Conservation (phyloP, 1,140 invertebrate genomes). For the Archivesica marissinica region DNA sequence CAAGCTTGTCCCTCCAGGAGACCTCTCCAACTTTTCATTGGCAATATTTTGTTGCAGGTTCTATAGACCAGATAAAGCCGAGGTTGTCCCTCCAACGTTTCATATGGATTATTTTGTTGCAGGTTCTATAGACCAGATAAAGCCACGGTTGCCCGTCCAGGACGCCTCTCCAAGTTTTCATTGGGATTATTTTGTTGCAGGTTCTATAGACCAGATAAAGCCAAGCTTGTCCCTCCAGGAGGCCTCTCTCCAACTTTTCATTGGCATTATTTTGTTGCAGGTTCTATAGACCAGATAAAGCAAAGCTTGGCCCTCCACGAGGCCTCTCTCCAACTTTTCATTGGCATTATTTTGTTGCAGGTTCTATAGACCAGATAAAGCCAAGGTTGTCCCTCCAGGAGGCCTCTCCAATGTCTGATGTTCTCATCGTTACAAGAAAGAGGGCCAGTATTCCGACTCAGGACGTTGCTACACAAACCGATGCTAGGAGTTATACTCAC, state of each 20-base stretch:
- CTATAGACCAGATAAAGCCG: too few species aligned
- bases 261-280: too few species aligned
- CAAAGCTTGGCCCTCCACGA: neutral
- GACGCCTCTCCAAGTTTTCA: neutral
- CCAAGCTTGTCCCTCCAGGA: too few species aligned
- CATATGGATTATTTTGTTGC: too few species aligned
- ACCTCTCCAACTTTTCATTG: too few species aligned
- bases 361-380: constrained; percentile 54
- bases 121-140: constrained; percentile 45
- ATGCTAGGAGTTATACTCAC: constrained; percentile 48
- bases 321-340: too few species aligned
- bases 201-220: too few species aligned
- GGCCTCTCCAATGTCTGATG: neutral
- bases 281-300: too few species aligned
- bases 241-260: too few species aligned
- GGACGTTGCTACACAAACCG: constrained; percentile 42
- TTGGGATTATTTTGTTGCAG: neutral
- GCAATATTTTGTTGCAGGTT: too few species aligned
- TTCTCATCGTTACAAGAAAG: constrained; percentile 31
- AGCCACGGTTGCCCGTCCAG: neutral
- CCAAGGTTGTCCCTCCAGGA: constrained; percentile 27
- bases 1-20: too few species aligned
- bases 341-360: neutral
- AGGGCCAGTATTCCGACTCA: neutral
- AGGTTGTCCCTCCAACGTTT: too few species aligned